Evolutionary conservation across 2,113 vertebrate species (phyloP).

Genomic region (Anoura caudifer): DNA sequence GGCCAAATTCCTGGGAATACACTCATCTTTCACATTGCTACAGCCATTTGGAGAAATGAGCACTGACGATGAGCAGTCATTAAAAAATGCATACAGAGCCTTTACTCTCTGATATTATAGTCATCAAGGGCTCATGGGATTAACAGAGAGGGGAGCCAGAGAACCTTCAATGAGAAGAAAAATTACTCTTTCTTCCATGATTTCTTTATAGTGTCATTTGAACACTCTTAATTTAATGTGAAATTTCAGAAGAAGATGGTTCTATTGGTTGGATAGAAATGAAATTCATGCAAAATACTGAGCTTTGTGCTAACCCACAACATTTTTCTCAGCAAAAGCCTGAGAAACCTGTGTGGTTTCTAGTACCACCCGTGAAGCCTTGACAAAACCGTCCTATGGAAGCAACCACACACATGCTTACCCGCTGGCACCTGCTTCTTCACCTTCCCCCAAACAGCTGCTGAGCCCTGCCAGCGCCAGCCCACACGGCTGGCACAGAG

Average conservation of each 20-base stretch:
- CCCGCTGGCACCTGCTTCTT: neutral
- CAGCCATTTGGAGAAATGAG: neutral
- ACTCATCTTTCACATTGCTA: neutral
- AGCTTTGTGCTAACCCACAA: neutral
- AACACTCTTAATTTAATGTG: slow-evolving; percentile 30
- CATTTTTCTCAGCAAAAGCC: neutral
- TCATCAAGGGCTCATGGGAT: neutral
- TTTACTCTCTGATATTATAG: slow-evolving; percentile 29
- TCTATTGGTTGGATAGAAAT: neutral
- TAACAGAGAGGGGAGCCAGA: slow-evolving; percentile 5
- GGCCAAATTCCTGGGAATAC: neutral
- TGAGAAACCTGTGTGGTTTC: neutral
- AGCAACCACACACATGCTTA: neutral
- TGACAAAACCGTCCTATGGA: neutral
- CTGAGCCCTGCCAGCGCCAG: rapidly evolving
- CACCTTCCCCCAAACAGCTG: neutral
- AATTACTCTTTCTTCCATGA: neutral
- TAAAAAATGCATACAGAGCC: slow-evolving; percentile 37
- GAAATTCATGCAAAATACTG: neutral
- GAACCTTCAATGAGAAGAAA: slow-evolving; percentile 43
- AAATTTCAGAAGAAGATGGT: slow-evolving; percentile 28
- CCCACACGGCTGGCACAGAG: rapidly evolving
- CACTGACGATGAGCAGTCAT: slow-evolving; percentile 21
- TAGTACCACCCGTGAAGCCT: neutral
- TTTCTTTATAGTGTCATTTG: neutral